Percentiles rank a stretch among this genome's conserved stretches.
Conservation (phyloP, 2,888 invertebrate species). For the Dorcus hopei region DNA sequence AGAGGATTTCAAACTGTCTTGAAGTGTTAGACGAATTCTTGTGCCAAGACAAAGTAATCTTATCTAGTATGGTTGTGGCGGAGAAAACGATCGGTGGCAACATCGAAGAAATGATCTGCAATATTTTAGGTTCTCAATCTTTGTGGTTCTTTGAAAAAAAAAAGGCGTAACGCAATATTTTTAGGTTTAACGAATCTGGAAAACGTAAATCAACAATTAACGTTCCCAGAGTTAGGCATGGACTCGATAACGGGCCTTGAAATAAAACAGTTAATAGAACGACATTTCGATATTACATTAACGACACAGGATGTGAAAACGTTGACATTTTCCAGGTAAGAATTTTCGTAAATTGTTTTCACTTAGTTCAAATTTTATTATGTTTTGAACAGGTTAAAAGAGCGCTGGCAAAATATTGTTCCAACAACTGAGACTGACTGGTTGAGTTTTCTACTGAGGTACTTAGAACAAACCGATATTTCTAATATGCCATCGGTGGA, state of each 20-base stretch:
- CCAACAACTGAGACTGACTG: too few relatives aligned
- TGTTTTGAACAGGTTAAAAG: too few relatives aligned
- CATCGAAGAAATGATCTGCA: conserved; percentile 63
- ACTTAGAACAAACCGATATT: too few relatives aligned
- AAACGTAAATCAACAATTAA: conserved; percentile 65
- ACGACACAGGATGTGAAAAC: conserved; percentile 82
- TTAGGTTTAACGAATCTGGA: conserved; percentile 65
- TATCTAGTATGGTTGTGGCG: conserved; percentile 83
- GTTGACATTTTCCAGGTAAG: conserved; percentile 68
- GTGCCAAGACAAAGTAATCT: conserved; percentile 62
- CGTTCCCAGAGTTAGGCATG: conserved; percentile 89
- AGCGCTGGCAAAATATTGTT: too few relatives aligned
- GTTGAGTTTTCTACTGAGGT: too few relatives aligned
- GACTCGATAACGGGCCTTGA: conserved; percentile 98
- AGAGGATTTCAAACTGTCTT: conserved; percentile 63
- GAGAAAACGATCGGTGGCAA: conserved; percentile 60
- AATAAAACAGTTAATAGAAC: conserved; percentile 87
- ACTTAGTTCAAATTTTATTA: too few relatives aligned
- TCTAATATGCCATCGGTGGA: conserved; percentile 54
- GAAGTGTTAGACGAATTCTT: conserved; percentile 67
- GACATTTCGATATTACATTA: conserved; percentile 83
- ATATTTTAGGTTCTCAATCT: conserved; percentile 76
- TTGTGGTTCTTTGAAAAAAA: background rate
- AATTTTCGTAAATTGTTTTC: too few relatives aligned
- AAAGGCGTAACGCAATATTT: background rate